A percentile compares a stretch with the other conserved stretches of the same genome.
phyloP scores from a whole-genome alignment of 2,113 vertebrate genomes.

The Penelope pileata region DNA sequence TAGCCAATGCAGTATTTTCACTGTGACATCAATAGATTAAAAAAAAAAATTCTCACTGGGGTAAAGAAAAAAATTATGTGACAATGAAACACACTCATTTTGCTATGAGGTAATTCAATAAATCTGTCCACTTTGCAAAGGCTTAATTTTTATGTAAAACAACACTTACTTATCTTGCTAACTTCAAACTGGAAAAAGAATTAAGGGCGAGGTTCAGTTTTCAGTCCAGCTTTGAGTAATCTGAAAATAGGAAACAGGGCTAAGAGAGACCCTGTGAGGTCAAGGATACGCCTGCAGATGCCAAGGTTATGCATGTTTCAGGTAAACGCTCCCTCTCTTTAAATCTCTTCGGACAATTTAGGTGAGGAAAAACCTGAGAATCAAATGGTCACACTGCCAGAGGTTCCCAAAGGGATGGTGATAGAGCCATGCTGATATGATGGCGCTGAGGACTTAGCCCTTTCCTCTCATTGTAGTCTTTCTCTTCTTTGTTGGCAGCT shows the following conservation, averaged over 20 bases:
- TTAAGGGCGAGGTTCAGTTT: background rate
- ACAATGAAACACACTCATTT: slow-evolving; percentile 55
- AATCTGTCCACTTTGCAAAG: slow-evolving; percentile 64
- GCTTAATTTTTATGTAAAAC: slow-evolving; percentile 60
- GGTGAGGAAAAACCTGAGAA: background rate
- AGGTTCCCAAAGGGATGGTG: background rate
- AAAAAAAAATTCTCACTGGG: background rate
- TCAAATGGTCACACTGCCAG: background rate
- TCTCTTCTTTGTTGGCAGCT: background rate
- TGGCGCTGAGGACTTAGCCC: background rate
- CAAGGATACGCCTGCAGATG: background rate
- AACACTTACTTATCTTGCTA: slow-evolving; percentile 44
- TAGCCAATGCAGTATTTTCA: slow-evolving; percentile 56
- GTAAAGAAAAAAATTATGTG: background rate
- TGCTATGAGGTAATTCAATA: slow-evolving; percentile 70
- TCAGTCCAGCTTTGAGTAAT: background rate
- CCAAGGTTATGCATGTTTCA: background rate
- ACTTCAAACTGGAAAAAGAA: slow-evolving; percentile 40
- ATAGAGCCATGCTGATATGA: background rate
- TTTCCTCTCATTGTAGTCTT: background rate
- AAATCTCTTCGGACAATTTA: background rate
- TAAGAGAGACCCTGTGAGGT: background rate
- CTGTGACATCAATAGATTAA: slow-evolving; percentile 38
- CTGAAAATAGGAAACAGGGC: background rate
- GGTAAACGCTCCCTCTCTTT: background rate